A percentile compares a stretch with the other conserved stretches of the same genome.
Evolutionary conservation across 1,140 invertebrate genomes (phyloP).

Genomic region (Drosophila ficusphila): DNA sequence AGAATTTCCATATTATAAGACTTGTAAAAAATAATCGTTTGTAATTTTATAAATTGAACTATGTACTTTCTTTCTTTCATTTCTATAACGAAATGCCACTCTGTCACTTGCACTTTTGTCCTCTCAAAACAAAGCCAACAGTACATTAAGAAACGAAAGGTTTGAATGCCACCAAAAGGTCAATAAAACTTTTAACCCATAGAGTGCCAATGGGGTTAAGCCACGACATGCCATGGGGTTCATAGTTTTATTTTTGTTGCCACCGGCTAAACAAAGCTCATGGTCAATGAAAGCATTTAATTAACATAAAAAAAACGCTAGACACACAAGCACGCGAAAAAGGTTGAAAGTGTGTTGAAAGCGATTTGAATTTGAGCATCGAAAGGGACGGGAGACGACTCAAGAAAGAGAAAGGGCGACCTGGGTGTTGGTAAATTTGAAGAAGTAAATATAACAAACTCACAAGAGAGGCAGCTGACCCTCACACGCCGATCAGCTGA

Average conservation of each 20-base stretch:
- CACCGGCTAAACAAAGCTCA: constrained; percentile 47
- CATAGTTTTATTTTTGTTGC: constrained; percentile 13
- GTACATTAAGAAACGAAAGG: constrained; percentile 39
- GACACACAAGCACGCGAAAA: constrained; percentile 53
- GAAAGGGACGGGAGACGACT: constrained; percentile 29
- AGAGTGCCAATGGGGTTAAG: constrained; percentile 31
- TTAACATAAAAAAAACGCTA: constrained; percentile 63
- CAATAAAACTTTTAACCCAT: constrained; percentile 68
- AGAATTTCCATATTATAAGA: no score
- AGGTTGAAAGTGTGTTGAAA: constrained; percentile 46
- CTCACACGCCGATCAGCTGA: constrained; percentile 69
- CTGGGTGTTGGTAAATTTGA: constrained; percentile 21
- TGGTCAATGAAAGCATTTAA: constrained; percentile 81
- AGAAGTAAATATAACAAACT: constrained; percentile 7
- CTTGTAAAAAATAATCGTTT: no score
- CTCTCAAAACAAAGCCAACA: neutral
- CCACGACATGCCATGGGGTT: constrained; percentile 46
- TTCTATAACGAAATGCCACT: neutral
- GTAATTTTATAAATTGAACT: no score
- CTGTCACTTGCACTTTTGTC: constrained; percentile 27
- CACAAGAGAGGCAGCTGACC: constrained; percentile 46
- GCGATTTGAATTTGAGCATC: constrained; percentile 57
- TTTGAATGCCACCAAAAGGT: constrained; percentile 53
- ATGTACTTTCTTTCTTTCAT: neutral
- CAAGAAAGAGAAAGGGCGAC: constrained; percentile 9